Evolutionary conservation across 2,888 invertebrate genomes (phyloP), one percentile per base, ranked within the genome.

Genomic region (Cerceris rybyensis): DNA sequence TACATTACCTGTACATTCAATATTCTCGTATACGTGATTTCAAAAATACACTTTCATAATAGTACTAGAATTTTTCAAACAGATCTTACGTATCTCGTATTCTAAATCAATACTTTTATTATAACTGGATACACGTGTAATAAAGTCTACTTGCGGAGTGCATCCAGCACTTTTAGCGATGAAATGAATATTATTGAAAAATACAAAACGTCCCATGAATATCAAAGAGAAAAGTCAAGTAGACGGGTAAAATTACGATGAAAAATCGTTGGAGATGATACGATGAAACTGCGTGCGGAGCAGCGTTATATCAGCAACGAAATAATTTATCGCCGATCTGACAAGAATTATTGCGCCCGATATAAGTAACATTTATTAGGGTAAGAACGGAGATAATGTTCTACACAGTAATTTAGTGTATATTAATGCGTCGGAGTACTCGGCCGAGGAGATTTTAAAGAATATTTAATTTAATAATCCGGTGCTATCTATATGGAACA

Each of bases 401-500:
- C 80, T 75, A 63, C 69, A 60, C 65, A 64, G 75, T 83, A 85
- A 85, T 85, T 85, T 85, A 85, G 71, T 68, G 77, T 78, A 79
- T 66, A 83, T 85, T 85, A 85, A 85, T 82, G 83, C 78, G 66
- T 55, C 63, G 46, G 70, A 70, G 61, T 66, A 66, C 75, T 17
- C 52, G 60, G 43, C 67, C 52, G 60, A 46, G 76, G 54, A 58
- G 60, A 67, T 76, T 79, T 84, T 81, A 74, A 75, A 66, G 80
- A 82, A 84, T 80, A 80, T 75, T 84, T 84, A 80, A 84, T 84
- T 82, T 78, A 84, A 84, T 84, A 84, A 83, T 83, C 78, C 39
- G 14, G 46, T 41, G 49, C 43, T 78, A 72, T 78, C 67, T 17
- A 66, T 46, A 60, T 16, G 68, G 68, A 69, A 61, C 70, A 67